A percentile compares a stretch with the other conserved stretches of the same genome.
Conservation (phyloP, 2,888 invertebrate genomes). For the Hydroisotoma schaefferi region DNA sequence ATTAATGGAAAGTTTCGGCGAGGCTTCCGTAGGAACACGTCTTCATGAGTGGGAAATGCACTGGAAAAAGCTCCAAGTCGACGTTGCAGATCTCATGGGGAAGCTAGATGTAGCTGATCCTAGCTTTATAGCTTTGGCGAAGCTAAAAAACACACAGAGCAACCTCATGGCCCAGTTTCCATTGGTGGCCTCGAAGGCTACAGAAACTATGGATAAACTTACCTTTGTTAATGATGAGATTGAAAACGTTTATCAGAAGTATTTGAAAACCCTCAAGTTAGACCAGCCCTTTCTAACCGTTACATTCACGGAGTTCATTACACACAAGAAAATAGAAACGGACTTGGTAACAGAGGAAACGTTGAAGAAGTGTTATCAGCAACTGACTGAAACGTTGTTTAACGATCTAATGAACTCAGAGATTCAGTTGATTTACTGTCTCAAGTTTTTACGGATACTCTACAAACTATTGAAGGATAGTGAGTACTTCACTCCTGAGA, state of each 20-base stretch:
- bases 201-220: constrained; percentile 2
- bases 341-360: neutral
- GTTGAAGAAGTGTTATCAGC: constrained; percentile 4
- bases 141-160: constrained; percentile 24
- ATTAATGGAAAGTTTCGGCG: constrained; percentile 5
- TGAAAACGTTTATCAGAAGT: constrained; percentile 5
- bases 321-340: constrained; percentile 8
- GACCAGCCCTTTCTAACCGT: constrained; percentile 19
- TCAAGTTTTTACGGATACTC: constrained; percentile 19
- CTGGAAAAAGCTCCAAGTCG: constrained; percentile 24
- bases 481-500: constrained; percentile 1
- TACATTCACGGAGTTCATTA: constrained; percentile 19
- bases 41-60: constrained; percentile 25
- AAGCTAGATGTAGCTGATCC: constrained; percentile 15
- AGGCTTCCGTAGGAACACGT: constrained; percentile 4
- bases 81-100: constrained; percentile 30
- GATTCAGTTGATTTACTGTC: constrained; percentile 18
- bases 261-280: constrained; percentile 7
- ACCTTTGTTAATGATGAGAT: constrained; percentile 10
- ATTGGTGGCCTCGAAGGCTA: neutral
- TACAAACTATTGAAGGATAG: constrained; percentile 2
- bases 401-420: constrained; percentile 23
- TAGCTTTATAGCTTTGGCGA: constrained; percentile 24
- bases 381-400: constrained; percentile 16
- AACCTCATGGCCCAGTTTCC: constrained; percentile 11